Evolutionary conservation across 2,888 invertebrate genomes (phyloP), one percentile per base, ranked within the genome.

Genomic region (Troides oblongomaculatus): DNA sequence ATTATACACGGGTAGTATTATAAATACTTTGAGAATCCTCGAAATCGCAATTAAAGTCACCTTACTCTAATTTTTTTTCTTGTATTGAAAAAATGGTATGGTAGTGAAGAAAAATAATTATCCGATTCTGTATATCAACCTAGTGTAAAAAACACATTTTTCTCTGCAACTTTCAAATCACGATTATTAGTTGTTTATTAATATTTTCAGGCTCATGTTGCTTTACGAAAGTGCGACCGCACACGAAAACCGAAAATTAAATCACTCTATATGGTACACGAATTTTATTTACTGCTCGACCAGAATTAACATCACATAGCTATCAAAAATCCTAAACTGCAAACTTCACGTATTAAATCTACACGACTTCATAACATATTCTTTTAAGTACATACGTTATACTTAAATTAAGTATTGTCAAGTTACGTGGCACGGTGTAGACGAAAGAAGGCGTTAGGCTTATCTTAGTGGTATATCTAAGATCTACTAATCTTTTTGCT

Each of bases 391-490:
- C 12, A n/a, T 61, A 50, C 62, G 17, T 58, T 62, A 66, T 23
- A 56, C 8, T n/a, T 12, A 36, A 58, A 62, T 62, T 53, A 12
- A 30, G 30, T 61, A 58, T 59, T 62, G 62, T 58, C 66, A 58
- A 62, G 50, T 39, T 10, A 65, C 30, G 21, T 66, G 17, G 50
- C 36, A 58, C 21, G 59, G 39, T 53, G 58, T 62, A 66, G 25
- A 62, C 39, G 39, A 70, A 63, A 70, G 50, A 63, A 63, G 56
- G 70, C 63, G 70, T 66, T 66, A 63, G 63, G 66, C 66, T 21
- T 70, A 70, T 70, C 70, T 70, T 4, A 30, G 56, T 60, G 36
- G 63, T 70, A 53, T n/a, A 70, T 70, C 70, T 63, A 53, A 30
- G 56, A 66, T 39, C 53, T 25, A 30, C 30, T 60, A 59, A 70